These are phyloP conservation scores for Chromobotia macracanthus DNA, from an alignment of 2,797 vertebrate species.

Conservation along the genomic window DNA sequence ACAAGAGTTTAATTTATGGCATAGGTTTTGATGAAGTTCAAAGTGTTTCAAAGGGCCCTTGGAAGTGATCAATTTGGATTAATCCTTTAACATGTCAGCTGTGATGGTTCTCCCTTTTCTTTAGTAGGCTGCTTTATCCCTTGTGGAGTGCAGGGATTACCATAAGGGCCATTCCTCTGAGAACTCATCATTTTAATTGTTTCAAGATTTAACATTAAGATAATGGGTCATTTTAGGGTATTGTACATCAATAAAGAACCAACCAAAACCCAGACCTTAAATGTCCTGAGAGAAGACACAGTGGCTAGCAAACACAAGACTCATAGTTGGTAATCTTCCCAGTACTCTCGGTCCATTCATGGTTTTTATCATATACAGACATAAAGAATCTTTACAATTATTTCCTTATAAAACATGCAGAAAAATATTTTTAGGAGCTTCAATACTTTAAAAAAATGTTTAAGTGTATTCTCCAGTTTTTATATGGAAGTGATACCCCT, in stretches of 20 bases:
- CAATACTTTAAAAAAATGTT: background rate
- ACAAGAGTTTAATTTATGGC: too few species aligned
- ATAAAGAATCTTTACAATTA: background rate
- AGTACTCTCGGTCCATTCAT: background rate
- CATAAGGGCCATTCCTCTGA: too few species aligned
- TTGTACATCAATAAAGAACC: background rate
- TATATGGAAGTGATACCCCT: background rate
- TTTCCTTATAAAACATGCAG: background rate
- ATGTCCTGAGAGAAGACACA: too few species aligned
- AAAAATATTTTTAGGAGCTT: background rate
- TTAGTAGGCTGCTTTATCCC: too few species aligned
- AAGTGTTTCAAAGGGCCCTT: too few species aligned
- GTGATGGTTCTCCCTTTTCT: too few species aligned
- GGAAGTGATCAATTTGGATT: too few species aligned
- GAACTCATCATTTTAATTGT: too few species aligned
- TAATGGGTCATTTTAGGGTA: background rate
- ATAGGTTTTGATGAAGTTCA: too few species aligned
- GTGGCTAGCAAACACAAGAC: background rate
- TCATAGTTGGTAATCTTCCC: background rate
- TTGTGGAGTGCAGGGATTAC: too few species aligned
- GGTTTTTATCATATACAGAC: background rate
- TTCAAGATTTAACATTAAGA: too few species aligned
- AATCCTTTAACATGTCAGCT: too few species aligned
- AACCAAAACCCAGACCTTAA: background rate
- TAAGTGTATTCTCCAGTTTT: background rate